Percentiles rank a stretch among this genome's conserved stretches.
Conservation (phyloP, 2,113 vertebrate species). For the Crotophaga sulcirostris region DNA sequence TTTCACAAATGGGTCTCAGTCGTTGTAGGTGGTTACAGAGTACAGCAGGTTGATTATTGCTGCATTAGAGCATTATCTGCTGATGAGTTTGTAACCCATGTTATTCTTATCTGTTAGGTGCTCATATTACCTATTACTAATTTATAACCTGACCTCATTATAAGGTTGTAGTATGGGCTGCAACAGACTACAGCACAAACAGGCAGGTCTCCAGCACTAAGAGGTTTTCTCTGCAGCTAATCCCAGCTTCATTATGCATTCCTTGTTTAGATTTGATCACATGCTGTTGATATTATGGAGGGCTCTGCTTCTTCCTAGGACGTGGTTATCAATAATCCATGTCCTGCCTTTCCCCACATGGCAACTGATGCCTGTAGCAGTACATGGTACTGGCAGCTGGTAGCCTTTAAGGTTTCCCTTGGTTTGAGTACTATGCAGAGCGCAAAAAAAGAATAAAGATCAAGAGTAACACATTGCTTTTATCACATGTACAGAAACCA, state of each 20-base stretch:
- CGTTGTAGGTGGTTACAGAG: not conserved
- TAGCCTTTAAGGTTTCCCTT: not conserved
- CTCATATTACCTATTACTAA: constrained; percentile 9
- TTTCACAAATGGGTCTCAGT: constrained; percentile 16
- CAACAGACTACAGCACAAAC: not conserved
- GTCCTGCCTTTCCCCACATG: not conserved
- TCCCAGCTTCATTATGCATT: not conserved
- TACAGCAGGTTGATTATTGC: constrained; percentile 1
- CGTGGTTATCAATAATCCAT: not conserved
- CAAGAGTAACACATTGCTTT: not conserved
- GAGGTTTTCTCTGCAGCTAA: not conserved
- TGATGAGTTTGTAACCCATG: constrained; percentile 8
- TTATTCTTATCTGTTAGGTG: not conserved
- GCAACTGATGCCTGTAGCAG: not conserved
- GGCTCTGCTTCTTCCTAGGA: not conserved
- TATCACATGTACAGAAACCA: not conserved
- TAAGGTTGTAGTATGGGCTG: not conserved
- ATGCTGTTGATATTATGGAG: not conserved
- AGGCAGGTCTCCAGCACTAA: not conserved
- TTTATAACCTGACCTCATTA: constrained; percentile 25
- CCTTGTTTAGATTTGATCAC: not conserved
- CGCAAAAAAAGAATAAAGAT: not conserved
- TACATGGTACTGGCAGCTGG: not conserved
- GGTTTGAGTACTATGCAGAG: not conserved
- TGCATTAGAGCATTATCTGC: not conserved